Percentiles rank a stretch among this genome's conserved stretches.
Evolutionary conservation across 2,888 invertebrate genomes (phyloP).

Genomic region (Chymomyza fuscimana): DNA sequence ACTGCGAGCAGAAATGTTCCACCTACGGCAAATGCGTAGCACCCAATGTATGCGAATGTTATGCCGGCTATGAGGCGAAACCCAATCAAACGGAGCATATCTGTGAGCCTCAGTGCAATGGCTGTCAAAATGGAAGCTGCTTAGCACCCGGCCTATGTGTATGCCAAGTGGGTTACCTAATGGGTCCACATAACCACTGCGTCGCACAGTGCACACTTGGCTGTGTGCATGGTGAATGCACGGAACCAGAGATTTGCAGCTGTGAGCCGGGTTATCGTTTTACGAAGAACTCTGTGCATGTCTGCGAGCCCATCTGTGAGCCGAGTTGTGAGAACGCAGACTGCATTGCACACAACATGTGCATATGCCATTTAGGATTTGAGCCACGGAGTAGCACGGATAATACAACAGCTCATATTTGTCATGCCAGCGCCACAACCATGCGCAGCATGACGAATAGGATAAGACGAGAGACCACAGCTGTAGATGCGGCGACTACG

Average conservation of each 20-base stretch:
- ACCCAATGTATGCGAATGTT: constrained; percentile 68
- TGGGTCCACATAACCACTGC: constrained; percentile 70
- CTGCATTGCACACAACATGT: constrained; percentile 76
- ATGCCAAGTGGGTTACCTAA: constrained; percentile 70
- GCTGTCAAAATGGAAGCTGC: constrained; percentile 68
- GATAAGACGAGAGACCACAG: background rate
- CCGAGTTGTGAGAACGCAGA: constrained; percentile 77
- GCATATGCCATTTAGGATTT: constrained; percentile 68
- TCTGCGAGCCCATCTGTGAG: constrained; percentile 75
- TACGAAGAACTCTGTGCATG: constrained; percentile 37
- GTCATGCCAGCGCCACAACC: background rate
- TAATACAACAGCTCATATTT: background rate
- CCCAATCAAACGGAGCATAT: background rate
- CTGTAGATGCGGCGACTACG: background rate
- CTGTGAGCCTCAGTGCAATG: constrained; percentile 60
- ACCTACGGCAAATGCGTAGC: constrained; percentile 64
- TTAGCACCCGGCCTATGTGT: constrained; percentile 61
- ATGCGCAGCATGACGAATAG: background rate
- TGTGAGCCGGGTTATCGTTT: constrained; percentile 56
- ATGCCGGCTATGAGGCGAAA: constrained; percentile 58
- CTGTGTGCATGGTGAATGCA: constrained; percentile 80
- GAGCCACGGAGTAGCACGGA: constrained; percentile 42
- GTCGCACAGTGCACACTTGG: constrained; percentile 65
- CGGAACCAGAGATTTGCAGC: constrained; percentile 73
- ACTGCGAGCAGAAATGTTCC: constrained; percentile 56